phyloP scores from a whole-genome alignment of 2,113 vertebrate species.

The Carettochelys insculpta region DNA sequence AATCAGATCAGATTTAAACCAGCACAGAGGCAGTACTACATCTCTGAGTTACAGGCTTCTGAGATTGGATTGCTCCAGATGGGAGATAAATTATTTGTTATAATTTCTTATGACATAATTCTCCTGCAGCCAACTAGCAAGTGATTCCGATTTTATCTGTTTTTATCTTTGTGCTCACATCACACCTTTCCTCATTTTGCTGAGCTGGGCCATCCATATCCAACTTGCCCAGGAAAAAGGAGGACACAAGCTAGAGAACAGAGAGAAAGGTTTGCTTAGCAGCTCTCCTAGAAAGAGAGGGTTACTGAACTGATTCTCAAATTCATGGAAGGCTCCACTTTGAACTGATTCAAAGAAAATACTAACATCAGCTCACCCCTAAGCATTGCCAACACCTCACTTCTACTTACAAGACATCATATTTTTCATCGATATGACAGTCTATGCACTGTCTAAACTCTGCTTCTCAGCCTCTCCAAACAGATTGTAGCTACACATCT shows the following conservation, averaged over 20 bases:
- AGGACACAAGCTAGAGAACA: not conserved
- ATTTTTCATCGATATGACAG: not conserved
- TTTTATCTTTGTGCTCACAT: not conserved
- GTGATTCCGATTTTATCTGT: not conserved
- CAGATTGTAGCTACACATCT: not conserved
- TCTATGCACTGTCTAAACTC: not conserved
- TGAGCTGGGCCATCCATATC: not conserved
- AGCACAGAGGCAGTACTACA: conserved; percentile 22
- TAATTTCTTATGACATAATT: not conserved
- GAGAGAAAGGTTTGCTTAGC: not conserved
- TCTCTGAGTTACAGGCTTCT: not conserved
- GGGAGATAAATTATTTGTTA: conserved; percentile 4
- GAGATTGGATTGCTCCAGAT: conserved; percentile 42
- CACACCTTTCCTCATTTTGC: not conserved
- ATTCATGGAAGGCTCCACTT: not conserved
- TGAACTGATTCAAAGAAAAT: not conserved
- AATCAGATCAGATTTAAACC: conserved; percentile 61
- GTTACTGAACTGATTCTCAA: not conserved
- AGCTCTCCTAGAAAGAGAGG: not conserved
- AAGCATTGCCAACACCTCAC: not conserved
- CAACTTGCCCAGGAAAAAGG: not conserved
- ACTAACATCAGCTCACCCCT: not conserved
- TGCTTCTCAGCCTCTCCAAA: not conserved
- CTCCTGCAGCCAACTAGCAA: not conserved
- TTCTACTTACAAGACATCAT: not conserved